A percentile compares a stretch with the other conserved stretches of the same genome.
Evolutionary conservation across 2,797 vertebrate species (phyloP).

Genomic region (Alfaro cultratus): DNA sequence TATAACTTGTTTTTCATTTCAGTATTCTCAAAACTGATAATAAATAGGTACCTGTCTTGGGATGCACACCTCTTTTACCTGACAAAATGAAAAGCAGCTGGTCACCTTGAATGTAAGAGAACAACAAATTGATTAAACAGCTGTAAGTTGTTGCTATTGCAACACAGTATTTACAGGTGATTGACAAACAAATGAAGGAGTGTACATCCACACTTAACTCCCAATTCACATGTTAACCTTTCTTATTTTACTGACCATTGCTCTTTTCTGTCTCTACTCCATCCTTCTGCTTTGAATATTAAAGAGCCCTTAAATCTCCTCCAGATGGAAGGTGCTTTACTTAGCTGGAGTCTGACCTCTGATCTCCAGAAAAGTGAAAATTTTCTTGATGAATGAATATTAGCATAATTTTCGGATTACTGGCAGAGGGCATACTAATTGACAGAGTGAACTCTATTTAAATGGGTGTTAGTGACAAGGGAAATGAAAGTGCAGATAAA

Average conservation of each 20-base stretch:
- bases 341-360: conserved; percentile 25
- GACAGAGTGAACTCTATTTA: conserved; percentile 29
- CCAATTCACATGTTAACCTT: conserved; percentile 15
- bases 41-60: not conserved
- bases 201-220: not conserved
- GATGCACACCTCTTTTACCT: not conserved
- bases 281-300: conserved; percentile 20
- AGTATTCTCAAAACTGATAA: not conserved
- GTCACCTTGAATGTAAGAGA: not conserved
- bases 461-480: conserved; percentile 12
- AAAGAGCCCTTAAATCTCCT: conserved; percentile 31
- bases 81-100: not conserved
- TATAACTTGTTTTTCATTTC: not conserved
- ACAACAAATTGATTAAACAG: not conserved
- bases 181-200: not conserved
- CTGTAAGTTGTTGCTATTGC: not conserved
- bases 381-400: conserved; percentile 39
- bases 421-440: conserved; percentile 45
- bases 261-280: not conserved
- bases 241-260: not conserved
- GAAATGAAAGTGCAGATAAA: conserved; percentile 28
- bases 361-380: conserved; percentile 40
- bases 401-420: conserved; percentile 31
- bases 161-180: not conserved
- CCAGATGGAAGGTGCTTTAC: conserved; percentile 11